Evolutionary conservation across 1,140 invertebrate genomes (phyloP).

Genomic region (Patella vulgata): DNA sequence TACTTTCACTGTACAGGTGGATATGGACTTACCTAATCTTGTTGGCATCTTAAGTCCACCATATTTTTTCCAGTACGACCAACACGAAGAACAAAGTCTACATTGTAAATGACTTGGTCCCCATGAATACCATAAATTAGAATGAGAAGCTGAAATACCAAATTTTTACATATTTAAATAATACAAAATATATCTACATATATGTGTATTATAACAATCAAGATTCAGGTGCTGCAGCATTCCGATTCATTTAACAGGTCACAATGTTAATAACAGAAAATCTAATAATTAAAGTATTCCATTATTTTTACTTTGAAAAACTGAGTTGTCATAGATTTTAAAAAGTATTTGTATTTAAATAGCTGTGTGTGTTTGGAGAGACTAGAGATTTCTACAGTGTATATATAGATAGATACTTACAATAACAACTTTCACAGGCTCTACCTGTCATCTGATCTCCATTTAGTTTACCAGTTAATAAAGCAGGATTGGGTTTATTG

Average conservation of each 20-base stretch:
- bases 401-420: too few relatives aligned
- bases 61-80: constrained; percentile 99
- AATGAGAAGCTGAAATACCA: constrained; percentile 70
- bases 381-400: too few relatives aligned
- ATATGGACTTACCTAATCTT: constrained; percentile 65
- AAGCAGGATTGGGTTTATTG: constrained; percentile 81
- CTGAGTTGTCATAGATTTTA: too few relatives aligned
- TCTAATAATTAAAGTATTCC: too few relatives aligned
- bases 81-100: constrained; percentile 91
- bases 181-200: neutral
- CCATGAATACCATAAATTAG: constrained; percentile 96
- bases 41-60: constrained; percentile 85
- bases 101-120: constrained; percentile 83
- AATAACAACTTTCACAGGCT: constrained; percentile 78
- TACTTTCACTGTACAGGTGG: too few relatives aligned
- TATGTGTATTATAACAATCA: neutral
- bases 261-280: too few relatives aligned
- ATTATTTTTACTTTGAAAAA: too few relatives aligned
- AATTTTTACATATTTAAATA: constrained; percentile 10
- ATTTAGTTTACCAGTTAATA: constrained; percentile 61
- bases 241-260: too few relatives aligned
- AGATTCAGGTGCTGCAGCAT: too few relatives aligned
- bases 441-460: constrained; percentile 56
- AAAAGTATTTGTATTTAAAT: too few relatives aligned
- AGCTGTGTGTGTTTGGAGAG: too few relatives aligned